Base-by-base conservation (phyloP, 2,888 invertebrate species). In the Meloe dianella region DNA sequence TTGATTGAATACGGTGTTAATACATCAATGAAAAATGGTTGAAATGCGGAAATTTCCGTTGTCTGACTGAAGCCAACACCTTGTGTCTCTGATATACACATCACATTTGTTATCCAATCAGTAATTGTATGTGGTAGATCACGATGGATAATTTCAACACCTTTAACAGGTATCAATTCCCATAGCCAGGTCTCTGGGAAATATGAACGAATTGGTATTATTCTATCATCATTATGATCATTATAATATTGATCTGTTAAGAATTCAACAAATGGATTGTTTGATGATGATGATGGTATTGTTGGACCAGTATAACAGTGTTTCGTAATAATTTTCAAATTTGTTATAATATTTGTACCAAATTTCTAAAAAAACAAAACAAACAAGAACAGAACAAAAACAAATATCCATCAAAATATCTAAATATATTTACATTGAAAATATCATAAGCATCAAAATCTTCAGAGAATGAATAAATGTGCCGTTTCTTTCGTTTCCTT, bases 21-120 rank as follows among this genome's bases (percentile, higher is more conserved):
- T 35, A 91, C 88, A 73, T 92, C 91, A 27, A 92, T 85, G 83
- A 93, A 93, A 82, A 93, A 91, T 7, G 91, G 91, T 65, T 92
- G 90, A 81, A 92, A 92, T 24, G 86, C 86, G 1, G 85, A 80
- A 29, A 84, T 74, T 70, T 83, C 79, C 20, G 67, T 75, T 59
- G 74, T 73, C 59, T 70, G 61, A 54, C 78, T 77, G 56, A 83
- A 70, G 14, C 83, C 83, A n/a, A 83, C 69, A 2, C 84, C 83
- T n/a, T 79, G 75, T 12, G 67, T 75, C 56, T 83, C 81, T 68
- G 88, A 86, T 41, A 87, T 82, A 77, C 89, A 89, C 29, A 88
- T 77, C 3, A 87, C 85, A 63, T 86, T 86, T 5, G 87, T 89
- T 12, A 87, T 79, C 89, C 90, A 90, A 61, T 86, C 86, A 10